phyloP scores from a whole-genome alignment of 2,797 vertebrate species.

The Danionella dracula region DNA sequence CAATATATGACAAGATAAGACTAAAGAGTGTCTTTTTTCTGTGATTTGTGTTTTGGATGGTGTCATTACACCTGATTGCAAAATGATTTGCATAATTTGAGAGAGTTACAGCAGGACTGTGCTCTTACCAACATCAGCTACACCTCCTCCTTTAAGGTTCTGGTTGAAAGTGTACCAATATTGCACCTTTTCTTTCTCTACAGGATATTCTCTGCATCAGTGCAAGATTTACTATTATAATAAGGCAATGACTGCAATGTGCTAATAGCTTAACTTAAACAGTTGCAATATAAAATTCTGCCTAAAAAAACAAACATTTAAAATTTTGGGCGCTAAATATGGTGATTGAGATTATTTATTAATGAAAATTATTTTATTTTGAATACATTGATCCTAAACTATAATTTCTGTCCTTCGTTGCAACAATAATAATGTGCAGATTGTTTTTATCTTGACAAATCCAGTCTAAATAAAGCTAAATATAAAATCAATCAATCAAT shows the following conservation, averaged over 20 bases:
- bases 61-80: background rate
- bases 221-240: background rate
- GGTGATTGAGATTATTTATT: too few relatives aligned
- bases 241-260: background rate
- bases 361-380: too few relatives aligned
- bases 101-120: background rate
- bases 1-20: background rate
- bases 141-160: background rate
- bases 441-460: too few relatives aligned
- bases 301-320: too few relatives aligned
- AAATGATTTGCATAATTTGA: background rate
- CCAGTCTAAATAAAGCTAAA: too few relatives aligned
- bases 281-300: too few relatives aligned
- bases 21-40: background rate
- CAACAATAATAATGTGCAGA: too few relatives aligned
- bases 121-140: constrained; percentile 16
- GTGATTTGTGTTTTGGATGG: background rate
- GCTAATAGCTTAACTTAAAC: background rate
- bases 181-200: constrained; percentile 4
- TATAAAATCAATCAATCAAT: too few relatives aligned
- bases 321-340: too few relatives aligned
- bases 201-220: background rate
- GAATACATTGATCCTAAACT: too few relatives aligned
- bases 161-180: background rate
- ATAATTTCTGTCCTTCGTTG: too few relatives aligned